phyloP scores from a whole-genome alignment of 2,113 vertebrate genomes.

The Anoplopoma fimbria region DNA sequence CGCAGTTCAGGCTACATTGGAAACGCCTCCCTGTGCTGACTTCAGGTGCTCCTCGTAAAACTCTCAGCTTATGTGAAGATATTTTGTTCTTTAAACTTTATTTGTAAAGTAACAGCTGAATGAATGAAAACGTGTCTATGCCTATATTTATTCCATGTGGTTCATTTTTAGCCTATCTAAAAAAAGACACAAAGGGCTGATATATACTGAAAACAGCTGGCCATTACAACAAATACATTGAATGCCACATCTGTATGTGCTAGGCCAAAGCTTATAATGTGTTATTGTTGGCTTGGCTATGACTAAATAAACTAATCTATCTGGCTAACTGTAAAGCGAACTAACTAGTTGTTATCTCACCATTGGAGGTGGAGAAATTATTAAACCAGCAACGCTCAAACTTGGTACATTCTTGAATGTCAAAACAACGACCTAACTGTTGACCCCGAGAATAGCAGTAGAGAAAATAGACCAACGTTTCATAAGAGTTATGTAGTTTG shows the following conservation, averaged over 20 bases:
- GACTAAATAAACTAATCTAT: not conserved
- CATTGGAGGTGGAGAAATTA: not conserved
- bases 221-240: not conserved
- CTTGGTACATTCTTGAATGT: not conserved
- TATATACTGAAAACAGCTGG: not conserved
- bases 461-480: no score
- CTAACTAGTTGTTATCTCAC: no score
- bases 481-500: not conserved
- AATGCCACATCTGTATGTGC: not conserved
- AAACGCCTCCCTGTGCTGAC: conserved; percentile 75
- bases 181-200: not conserved
- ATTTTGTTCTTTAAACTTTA: not conserved
- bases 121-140: no score
- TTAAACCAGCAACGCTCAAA: not conserved
- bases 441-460: not conserved
- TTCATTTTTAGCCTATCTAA: not conserved
- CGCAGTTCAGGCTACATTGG: conserved; percentile 51
- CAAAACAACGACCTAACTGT: not conserved
- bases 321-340: not conserved
- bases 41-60: conserved; percentile 60
- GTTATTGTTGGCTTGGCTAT: not conserved
- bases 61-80: not conserved
- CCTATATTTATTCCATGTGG: not conserved
- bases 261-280: not conserved
- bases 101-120: not conserved